Percentiles rank a stretch among this genome's conserved stretches.
These are phyloP conservation scores for Blennius ocellaris DNA, from an alignment of 2,113 vertebrate species.

Conservation along the genomic window DNA sequence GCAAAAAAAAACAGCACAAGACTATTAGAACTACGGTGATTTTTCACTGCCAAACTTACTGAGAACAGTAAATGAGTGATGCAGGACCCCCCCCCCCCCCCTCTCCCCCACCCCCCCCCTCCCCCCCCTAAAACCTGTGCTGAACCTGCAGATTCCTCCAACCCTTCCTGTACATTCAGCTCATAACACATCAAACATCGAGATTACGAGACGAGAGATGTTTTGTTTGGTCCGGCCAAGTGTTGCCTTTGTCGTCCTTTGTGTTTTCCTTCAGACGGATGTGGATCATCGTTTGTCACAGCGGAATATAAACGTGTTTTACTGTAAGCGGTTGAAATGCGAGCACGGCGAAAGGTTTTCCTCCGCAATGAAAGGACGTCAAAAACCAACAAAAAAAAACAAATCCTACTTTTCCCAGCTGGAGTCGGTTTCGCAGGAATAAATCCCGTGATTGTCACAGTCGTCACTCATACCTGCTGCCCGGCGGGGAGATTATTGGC, in stretches of 20 bases:
- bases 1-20: no score
- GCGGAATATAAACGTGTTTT: neutral
- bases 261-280: neutral
- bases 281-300: neutral
- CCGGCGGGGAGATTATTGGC: constrained; percentile 22
- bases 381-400: no score
- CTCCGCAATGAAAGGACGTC: neutral
- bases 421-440: constrained; percentile 27
- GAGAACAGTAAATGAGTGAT: no score
- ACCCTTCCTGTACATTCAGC: constrained; percentile 20
- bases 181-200: neutral
- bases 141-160: constrained; percentile 8
- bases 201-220: neutral
- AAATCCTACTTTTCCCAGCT: constrained; percentile 19
- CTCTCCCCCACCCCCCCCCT: no score
- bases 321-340: neutral
- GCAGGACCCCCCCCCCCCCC: no score
- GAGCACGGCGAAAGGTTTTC: constrained; percentile 4
- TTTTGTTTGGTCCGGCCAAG: no score
- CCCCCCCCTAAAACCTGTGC: no score
- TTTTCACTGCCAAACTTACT: no score
- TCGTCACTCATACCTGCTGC: constrained; percentile 31
- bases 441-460: constrained; percentile 16
- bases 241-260: neutral
- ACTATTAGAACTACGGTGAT: no score